phyloP scores from a whole-genome alignment of 1,140 invertebrate species.

The Melanaphis sacchari region DNA sequence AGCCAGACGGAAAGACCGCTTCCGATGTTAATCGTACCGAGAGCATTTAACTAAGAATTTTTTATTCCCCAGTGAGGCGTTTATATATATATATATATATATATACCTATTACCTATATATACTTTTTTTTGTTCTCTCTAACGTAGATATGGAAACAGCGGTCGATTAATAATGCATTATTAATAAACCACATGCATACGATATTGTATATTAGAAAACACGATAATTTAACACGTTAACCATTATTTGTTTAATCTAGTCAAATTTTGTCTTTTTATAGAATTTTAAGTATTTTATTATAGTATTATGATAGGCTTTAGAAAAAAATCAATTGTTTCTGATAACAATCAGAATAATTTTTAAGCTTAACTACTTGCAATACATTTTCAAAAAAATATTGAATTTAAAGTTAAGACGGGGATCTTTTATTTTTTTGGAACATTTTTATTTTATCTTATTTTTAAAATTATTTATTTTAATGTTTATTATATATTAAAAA shows the following conservation, averaged over 20 bases:
- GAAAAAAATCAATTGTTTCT: background rate
- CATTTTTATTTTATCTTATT: background rate
- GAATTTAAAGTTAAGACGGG: background rate
- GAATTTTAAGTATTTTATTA: background rate
- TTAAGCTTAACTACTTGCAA: background rate
- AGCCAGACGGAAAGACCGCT: background rate
- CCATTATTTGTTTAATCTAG: background rate
- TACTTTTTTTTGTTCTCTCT: background rate
- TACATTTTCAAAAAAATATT: background rate
- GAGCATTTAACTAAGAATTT: constrained; percentile 18
- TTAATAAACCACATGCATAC: background rate
- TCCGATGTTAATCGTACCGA: constrained; percentile 26
- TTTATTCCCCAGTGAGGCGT: background rate
- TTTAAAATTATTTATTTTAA: background rate
- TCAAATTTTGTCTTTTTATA: background rate
- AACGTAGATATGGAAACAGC: background rate
- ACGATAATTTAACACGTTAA: background rate
- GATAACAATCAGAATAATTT: background rate
- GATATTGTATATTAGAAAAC: background rate
- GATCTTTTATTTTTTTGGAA: background rate
- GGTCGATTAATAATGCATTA: constrained; percentile 14
- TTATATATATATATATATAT: background rate
- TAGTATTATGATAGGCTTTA: background rate
- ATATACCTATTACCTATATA: too few species aligned
- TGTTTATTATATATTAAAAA: background rate